Base-by-base conservation (phyloP, 2,888 invertebrate species). In the Leucania comma region DNA sequence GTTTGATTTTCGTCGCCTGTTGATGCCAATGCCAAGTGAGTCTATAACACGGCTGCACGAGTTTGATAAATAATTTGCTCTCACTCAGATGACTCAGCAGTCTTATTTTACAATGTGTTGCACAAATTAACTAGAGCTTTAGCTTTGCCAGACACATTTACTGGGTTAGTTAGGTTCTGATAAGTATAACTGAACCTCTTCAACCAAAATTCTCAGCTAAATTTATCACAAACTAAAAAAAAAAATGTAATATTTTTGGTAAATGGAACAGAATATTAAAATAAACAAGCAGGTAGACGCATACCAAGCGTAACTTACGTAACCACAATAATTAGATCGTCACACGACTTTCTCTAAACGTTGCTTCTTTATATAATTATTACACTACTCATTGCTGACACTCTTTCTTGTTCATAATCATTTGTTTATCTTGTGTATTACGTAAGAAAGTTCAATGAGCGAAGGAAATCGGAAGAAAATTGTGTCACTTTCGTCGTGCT, bases 321-420 rank as follows among this genome's bases (percentile, higher is more conserved):
- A 81, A 81, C 68, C 62, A 35, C 22, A 29, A 58, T 75, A 67
- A 71, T 75, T 78, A 75, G 75, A 68, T 60, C 78, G 78, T 74
- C 65, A 65, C 56, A 54, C 26, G 46, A 71, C 75, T 80, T 81
- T 81, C 80, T 78, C 70, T 68, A 64, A 78, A 32, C 65, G 26
- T 58, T 51, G 56, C 50, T n/a, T 62, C 51, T 59, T 59, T 62
- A 51, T 35, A 9, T 48, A 48, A 42, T 14, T 38, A 54, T 67
- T 73, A 63, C 35, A 46, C 22, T 35, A 64, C 46, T 48, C 50
- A 38, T 29, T 64, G 22, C 65, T 69, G 48, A 35, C 50, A 48
- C 51, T 77, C 38, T 63, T 60, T 50, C 26, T 38, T 71, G 60
- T 50, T 48, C 48, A n/a, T 61, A 57, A 64, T 12, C 24, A 61